These are phyloP conservation scores for Stegostoma tigrinum DNA, from an alignment of 2,113 vertebrate species.

Conservation along the genomic window DNA sequence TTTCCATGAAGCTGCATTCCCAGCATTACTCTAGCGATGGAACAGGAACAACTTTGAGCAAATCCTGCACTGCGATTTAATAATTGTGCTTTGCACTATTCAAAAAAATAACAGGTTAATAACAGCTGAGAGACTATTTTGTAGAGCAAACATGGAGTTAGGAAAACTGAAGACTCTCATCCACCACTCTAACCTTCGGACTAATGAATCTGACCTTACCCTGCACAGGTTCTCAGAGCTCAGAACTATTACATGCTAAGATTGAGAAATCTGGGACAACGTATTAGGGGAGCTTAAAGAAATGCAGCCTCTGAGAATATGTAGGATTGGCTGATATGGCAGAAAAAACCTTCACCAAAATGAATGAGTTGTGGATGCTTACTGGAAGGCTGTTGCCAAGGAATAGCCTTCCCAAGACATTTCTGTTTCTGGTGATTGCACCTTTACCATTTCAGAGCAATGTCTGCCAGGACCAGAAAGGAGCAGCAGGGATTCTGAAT, in stretches of 20 bases:
- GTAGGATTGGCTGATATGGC: not conserved
- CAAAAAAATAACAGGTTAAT: not conserved
- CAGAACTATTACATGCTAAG: not conserved
- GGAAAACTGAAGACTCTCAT: not conserved
- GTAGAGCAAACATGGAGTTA: not conserved
- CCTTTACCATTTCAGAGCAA: not conserved
- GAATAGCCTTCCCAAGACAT: not conserved
- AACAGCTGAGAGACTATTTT: not conserved
- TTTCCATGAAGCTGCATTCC: not conserved
- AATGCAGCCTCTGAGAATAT: not conserved
- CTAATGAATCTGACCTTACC: not conserved
- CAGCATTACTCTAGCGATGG: not conserved
- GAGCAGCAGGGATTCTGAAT: constrained; percentile 38
- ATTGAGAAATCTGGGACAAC: not conserved
- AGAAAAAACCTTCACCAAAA: not conserved
- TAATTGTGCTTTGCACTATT: not conserved
- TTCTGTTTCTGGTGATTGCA: not conserved
- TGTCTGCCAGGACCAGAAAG: not conserved
- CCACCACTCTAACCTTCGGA: not conserved
- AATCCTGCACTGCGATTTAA: not conserved
- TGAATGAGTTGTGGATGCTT: not conserved
- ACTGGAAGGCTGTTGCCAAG: not conserved
- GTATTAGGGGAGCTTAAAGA: not conserved
- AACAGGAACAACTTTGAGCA: not conserved
- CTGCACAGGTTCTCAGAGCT: not conserved